Evolutionary conservation across 2,113 vertebrate genomes (phyloP), one percentile per base, ranked within the genome.

Genomic region (Rhynchomys soricoides): DNA sequence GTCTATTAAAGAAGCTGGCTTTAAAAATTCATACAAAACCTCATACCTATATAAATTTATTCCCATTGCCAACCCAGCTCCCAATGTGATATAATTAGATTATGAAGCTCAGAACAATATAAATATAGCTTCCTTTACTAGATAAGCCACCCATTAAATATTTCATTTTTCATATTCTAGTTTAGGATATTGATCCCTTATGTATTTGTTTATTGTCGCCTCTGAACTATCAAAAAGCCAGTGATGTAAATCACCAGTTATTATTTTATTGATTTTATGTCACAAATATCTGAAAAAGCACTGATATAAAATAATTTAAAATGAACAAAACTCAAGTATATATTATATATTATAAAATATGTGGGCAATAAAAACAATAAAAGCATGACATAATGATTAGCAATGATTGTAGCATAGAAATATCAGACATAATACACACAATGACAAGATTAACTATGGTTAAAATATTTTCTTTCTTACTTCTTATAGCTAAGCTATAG

Each of bases 1-100:
- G 93, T 86, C 70, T 92, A 77, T 70, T 64, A 68, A 21, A 83
- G 40, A 96, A 94, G 59, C 70, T n/a, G 95, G 43, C 66, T 96
- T 91, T 91, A 62, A 91, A 48, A 95, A 93, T 86, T n/a, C 31
- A 50, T 64, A 31, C 55, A 64, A 91, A 57, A 83, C 22, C 16
- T 45, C 85, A 95, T 77, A 68, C 22, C 34, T 64, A 12, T 68
- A 45, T 91, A 3, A 0, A 45, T 70, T 74, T 50, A 34, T 15
- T 66, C 7, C 6, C 70, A 40, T 90, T 22, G 74, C 74, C 64
- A 87, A 8, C 1, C 7, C 4, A n/a, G 5, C 22, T n/a, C 2
- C 2, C 13, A 26, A 26, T 24, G 7, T 57, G 77, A 43, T 91
- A 87, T 31, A 52, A 86, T 15, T 31, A 83, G 17, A 75, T 62